A percentile compares a stretch with the other conserved stretches of the same genome.
These are phyloP conservation scores for Sebastiscus albofasciatus DNA, from an alignment of 2,797 vertebrate genomes.

Conservation along the genomic window DNA sequence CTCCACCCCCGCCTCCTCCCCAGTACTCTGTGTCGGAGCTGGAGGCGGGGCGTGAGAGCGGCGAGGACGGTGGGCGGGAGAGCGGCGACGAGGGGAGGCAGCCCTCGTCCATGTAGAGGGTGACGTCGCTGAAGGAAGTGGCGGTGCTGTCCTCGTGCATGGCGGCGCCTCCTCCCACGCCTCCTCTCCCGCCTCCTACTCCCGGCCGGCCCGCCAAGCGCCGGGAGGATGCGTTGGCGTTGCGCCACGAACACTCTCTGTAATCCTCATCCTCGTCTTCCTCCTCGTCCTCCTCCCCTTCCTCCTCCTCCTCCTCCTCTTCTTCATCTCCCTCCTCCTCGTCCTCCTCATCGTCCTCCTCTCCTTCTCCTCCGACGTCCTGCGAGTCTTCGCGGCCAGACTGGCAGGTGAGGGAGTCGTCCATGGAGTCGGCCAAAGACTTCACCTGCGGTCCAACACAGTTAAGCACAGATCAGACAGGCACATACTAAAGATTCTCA, in stretches of 20 bases:
- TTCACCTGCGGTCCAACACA: constrained; percentile 81
- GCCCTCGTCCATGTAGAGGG: constrained; percentile 92
- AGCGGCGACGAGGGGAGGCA: constrained; percentile 86
- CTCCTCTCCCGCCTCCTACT: constrained; percentile 70
- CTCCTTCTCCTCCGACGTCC: constrained; percentile 79
- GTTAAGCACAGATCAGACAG: no score
- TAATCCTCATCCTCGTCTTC: constrained; percentile 80
- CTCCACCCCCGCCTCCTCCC: constrained; percentile 75
- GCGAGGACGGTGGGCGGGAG: constrained; percentile 87
- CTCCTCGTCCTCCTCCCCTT: constrained; percentile 80
- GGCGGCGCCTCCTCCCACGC: constrained; percentile 79
- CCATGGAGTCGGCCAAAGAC: constrained; percentile 92
- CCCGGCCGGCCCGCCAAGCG: constrained; percentile 60
- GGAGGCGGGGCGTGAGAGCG: constrained; percentile 86
- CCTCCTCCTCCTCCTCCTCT: constrained; percentile 79
- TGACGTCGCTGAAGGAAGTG: constrained; percentile 93
- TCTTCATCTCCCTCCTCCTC: constrained; percentile 65
- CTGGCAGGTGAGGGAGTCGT: constrained; percentile 90
- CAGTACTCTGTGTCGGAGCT: constrained; percentile 88
- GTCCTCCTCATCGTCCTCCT: constrained; percentile 76
- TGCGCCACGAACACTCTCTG: constrained; percentile 78
- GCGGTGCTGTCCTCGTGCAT: constrained; percentile 92
- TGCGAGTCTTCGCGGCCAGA: constrained; percentile 82
- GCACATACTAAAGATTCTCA: no score
- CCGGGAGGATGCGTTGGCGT: constrained; percentile 60